Conservation (phyloP, 2,113 vertebrate species). For the Galemys pyrenaicus region DNA sequence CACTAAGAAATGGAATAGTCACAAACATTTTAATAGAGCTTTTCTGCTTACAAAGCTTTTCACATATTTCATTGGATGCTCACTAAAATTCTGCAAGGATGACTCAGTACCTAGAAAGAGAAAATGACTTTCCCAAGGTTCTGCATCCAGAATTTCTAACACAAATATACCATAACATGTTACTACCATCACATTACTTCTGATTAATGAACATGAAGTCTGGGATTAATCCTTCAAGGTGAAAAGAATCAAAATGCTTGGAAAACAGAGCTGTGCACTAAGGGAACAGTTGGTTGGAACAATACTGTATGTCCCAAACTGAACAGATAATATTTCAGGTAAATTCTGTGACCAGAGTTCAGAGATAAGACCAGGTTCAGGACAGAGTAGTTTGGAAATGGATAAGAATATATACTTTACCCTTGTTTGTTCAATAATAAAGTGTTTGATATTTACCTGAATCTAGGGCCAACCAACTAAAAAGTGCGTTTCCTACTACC, state of each 20-base stretch:
- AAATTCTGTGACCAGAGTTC: not conserved
- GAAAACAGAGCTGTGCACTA: not conserved
- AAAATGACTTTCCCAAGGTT: not conserved
- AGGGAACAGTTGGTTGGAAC: not conserved
- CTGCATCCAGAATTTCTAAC: not conserved
- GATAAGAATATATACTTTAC: not conserved
- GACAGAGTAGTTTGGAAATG: not conserved
- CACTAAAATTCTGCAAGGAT: not conserved
- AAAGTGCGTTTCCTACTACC: not conserved
- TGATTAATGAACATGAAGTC: not conserved
- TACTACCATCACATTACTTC: not conserved
- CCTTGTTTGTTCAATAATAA: not conserved
- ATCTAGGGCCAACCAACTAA: not conserved
- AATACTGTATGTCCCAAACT: not conserved
- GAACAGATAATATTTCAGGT: not conserved
- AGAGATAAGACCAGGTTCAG: not conserved
- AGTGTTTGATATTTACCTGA: not conserved
- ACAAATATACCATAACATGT: not conserved
- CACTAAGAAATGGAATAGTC: not conserved
- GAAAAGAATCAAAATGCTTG: not conserved
- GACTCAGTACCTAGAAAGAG: not conserved
- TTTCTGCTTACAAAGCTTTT: conserved; percentile 16
- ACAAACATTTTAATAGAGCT: not conserved
- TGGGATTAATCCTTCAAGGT: not conserved
- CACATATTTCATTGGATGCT: not conserved